A percentile compares a stretch with the other conserved stretches of the same genome.
Conservation (phyloP, 2,888 invertebrate genomes). For the Pseudococcus jackbeardsleyi region DNA sequence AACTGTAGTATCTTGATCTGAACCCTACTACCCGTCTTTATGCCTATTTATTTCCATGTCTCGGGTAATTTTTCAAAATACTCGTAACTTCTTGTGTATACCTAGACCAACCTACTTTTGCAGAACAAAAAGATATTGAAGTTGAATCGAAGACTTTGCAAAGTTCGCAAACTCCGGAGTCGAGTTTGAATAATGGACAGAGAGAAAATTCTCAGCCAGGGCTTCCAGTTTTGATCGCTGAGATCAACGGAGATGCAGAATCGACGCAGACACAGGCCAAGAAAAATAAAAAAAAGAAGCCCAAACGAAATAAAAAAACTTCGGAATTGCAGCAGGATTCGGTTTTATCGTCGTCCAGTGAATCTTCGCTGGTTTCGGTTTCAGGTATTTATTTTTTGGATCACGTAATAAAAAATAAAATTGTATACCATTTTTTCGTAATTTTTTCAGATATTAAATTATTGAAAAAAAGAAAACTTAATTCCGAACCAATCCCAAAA, state of each 20-base stretch:
- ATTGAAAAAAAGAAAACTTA: constrained; percentile 8
- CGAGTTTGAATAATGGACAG: neutral
- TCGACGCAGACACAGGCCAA: neutral
- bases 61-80: constrained; percentile 9
- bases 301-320: constrained; percentile 2
- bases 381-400: neutral
- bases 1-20: constrained; percentile 30
- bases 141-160: neutral
- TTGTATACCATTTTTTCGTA: neutral
- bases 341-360: constrained; percentile 9
- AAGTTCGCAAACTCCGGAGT: neutral
- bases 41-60: constrained; percentile 7
- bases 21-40: neutral
- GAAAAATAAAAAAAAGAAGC: neutral
- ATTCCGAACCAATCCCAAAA: neutral
- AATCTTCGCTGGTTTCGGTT: neutral
- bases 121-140: constrained; percentile 25
- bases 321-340: constrained; percentile 5
- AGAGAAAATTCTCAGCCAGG: neutral
- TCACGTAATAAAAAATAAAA: neutral
- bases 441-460: neutral
- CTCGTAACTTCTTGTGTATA: neutral
- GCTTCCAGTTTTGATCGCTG: neutral
- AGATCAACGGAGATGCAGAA: neutral
- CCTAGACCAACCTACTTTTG: neutral